Evolutionary conservation across 2,113 vertebrate species (phyloP), one percentile per base, ranked within the genome.

Genomic region (Canis aureus): DNA sequence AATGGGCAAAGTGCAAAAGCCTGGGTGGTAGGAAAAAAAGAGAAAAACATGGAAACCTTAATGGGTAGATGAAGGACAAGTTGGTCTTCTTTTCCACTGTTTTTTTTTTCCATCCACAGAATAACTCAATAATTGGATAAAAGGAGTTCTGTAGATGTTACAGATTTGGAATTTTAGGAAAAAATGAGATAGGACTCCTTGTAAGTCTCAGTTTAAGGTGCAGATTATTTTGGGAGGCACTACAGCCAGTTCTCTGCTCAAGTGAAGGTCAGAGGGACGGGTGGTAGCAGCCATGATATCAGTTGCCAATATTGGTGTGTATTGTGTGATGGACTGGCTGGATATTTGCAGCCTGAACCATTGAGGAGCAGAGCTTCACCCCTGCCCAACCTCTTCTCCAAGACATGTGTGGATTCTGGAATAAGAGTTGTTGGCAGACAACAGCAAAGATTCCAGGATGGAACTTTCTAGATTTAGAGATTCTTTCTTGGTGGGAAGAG

Each of bases 121-220:
- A 94, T 97, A 96, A 81, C 90, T 95, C 64, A 94, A 81, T 94
- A 89, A 71, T 38, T 78, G 90, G 94, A 96, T 96, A 53, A 95
- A 95, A 96, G n/a, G 79, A 53, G 73, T 92, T 96, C 78, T 19
- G 11, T 96, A 81, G 94, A 91, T 94, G 66, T 90, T 87, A 95
- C 71, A 53, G 60, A 96, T 92, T 96, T 94, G 87, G 80, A 96
- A 97, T 94, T 92, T 94, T 64, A 55, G 92, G 67, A 32, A 90
- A 91, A 94, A 91, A 88, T 94, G 32, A 29, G 57, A 67, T 88
- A 53, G 20, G 59, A 64, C 9, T 92, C 43, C 74, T 93, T 91
- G 32, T 80, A 93, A 89, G 96, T 97, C 96, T 95, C 51, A 88
- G 57, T 66, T 66, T 43, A 67, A 81, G 71, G 55, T 55, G 20